A percentile compares a stretch with the other conserved stretches of the same genome.
phyloP scores from a whole-genome alignment of 2,113 vertebrate genomes.

The Pseudorhombus dupliciocellatus region DNA sequence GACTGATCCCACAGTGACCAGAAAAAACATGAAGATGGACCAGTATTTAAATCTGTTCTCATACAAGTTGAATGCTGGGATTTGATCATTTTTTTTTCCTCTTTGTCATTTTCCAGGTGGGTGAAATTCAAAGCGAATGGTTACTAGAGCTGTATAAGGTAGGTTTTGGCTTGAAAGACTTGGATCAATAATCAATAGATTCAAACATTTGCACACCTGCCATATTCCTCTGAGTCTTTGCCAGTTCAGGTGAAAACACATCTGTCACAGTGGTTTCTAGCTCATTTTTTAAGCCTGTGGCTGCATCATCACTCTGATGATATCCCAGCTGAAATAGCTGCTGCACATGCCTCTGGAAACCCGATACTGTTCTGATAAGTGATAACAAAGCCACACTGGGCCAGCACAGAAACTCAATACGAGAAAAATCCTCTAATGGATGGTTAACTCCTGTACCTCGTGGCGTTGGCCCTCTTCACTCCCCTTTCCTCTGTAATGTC shows the following conservation, averaged over 20 bases:
- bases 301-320: not conserved
- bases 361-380: not conserved
- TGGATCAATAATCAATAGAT: not conserved
- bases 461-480: not conserved
- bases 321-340: not conserved
- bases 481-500: slow-evolving; percentile 6
- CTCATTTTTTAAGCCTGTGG: not conserved
- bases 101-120: slow-evolving; percentile 67
- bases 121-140: slow-evolving; percentile 82
- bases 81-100: slow-evolving; percentile 4
- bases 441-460: slow-evolving; percentile 11
- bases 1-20: not conserved
- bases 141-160: slow-evolving; percentile 81
- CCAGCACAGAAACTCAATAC: not conserved
- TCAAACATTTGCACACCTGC: slow-evolving; percentile 1
- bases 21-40: not conserved
- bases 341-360: not conserved
- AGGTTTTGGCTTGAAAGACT: slow-evolving; percentile 20
- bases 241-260: not conserved
- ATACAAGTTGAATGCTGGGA: not conserved
- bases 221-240: not conserved
- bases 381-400: not conserved
- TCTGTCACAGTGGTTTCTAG: not conserved
- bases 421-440: slow-evolving; percentile 24
- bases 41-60: not conserved